These are phyloP conservation scores for Tauraco hartlaubi DNA, from an alignment of 2,797 vertebrate species.

Conservation along the genomic window DNA sequence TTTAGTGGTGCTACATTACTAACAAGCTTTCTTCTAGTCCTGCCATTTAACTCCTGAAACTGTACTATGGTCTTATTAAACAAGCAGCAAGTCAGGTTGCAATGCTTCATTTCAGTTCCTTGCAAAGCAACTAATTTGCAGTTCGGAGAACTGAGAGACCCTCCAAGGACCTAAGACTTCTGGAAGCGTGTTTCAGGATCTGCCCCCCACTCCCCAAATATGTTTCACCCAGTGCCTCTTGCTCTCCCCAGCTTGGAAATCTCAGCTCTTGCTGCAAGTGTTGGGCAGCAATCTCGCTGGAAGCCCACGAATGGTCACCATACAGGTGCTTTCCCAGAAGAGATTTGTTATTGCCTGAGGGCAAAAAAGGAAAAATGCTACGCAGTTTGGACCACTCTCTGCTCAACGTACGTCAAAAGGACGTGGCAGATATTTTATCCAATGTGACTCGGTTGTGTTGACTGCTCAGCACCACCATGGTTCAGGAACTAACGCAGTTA, in stretches of 20 bases:
- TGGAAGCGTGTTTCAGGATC: neutral
- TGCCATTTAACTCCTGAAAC: constrained; percentile 15
- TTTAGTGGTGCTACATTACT: constrained; percentile 7
- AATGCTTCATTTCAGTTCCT: neutral
- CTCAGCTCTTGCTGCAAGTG: neutral
- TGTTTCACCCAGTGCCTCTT: neutral
- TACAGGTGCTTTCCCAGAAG: neutral
- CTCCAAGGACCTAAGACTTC: neutral
- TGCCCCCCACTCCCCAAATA: neutral
- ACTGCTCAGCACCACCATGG: neutral
- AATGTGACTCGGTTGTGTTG: neutral
- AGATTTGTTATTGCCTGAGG: neutral
- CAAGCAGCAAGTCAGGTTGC: neutral
- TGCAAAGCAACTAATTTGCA: neutral
- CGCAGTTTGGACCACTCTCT: neutral
- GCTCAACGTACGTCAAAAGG: neutral
- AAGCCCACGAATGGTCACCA: neutral
- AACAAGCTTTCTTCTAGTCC: neutral
- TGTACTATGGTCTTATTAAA: neutral
- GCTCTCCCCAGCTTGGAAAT: neutral
- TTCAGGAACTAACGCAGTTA: neutral
- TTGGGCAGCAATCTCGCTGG: neutral
- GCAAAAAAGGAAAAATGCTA: neutral
- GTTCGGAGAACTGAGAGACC: neutral
- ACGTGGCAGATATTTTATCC: neutral